These are phyloP conservation scores for Hermetia illucens DNA, from an alignment of 1,140 invertebrate genomes.

Conservation along the genomic window DNA sequence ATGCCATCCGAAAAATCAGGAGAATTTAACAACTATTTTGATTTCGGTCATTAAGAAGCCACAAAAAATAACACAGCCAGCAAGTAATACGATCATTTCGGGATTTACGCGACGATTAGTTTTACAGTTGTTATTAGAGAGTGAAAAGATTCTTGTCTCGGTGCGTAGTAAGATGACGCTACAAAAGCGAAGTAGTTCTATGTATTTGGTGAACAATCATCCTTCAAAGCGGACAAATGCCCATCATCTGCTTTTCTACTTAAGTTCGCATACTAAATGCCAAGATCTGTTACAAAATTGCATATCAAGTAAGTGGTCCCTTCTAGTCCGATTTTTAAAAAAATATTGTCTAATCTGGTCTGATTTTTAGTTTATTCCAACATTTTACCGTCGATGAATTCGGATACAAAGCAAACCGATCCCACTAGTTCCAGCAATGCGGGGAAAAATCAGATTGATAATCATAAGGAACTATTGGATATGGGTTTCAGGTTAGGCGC, in stretches of 20 bases:
- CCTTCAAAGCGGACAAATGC: conserved; percentile 31
- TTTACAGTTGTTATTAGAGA: conserved; percentile 70
- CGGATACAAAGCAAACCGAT: conserved; percentile 18
- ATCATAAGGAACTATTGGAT: conserved; percentile 6
- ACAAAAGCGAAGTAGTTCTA: conserved; percentile 13
- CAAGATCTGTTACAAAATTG: conserved; percentile 32
- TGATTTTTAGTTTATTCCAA: conserved; percentile 18
- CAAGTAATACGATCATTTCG: conserved; percentile 39
- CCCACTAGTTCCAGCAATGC: conserved; percentile 3
- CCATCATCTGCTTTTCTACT: conserved; percentile 48
- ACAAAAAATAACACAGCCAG: conserved; percentile 5
- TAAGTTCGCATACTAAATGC: conserved; percentile 57
- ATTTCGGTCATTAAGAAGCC: conserved; percentile 27
- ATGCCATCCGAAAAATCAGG: conserved; percentile 73
- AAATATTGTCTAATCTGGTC: neutral
- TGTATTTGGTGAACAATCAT: conserved; percentile 24
- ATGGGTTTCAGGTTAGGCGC: neutral
- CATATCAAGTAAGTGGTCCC: conserved; percentile 18
- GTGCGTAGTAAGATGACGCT: conserved; percentile 39
- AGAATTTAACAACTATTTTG: conserved; percentile 62
- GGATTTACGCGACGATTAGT: conserved; percentile 77
- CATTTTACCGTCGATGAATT: conserved; percentile 19
- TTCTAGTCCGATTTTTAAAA: neutral
- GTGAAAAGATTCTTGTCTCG: conserved; percentile 64
- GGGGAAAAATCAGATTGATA: conserved; percentile 10